Evolutionary conservation across 2,888 invertebrate species (phyloP).

Genomic region (Pelosia muscerda): DNA sequence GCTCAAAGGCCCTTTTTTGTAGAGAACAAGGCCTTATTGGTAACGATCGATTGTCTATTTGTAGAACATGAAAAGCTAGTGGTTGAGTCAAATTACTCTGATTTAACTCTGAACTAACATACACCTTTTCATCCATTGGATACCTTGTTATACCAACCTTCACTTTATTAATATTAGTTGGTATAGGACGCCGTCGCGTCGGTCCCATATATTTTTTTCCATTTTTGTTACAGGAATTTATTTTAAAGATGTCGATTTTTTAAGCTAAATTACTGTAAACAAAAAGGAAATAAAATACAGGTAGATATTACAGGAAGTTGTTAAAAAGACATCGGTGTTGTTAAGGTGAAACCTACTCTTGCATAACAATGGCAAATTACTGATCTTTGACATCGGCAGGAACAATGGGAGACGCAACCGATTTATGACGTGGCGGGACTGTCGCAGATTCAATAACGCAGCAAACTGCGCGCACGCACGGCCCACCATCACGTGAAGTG

Average conservation of each 20-base stretch:
- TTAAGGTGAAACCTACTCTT: conserved; percentile 53
- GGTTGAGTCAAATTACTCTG: too few relatives aligned
- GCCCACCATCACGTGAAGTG: conserved; percentile 61
- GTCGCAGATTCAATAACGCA: conserved; percentile 69
- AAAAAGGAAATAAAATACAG: conserved; percentile 18
- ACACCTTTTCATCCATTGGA: too few relatives aligned
- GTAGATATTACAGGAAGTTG: conserved; percentile 7
- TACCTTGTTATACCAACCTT: too few relatives aligned
- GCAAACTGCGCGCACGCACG: conserved; percentile 66
- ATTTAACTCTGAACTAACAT: too few relatives aligned
- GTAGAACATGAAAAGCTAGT: conserved; percentile 3
- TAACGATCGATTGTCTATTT: background rate
- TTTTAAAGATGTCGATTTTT: too few relatives aligned
- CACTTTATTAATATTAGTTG: too few relatives aligned
- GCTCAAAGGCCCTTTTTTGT: conserved; percentile 22
- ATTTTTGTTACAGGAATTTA: too few relatives aligned
- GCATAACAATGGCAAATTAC: conserved; percentile 82
- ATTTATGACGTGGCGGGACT: conserved; percentile 71
- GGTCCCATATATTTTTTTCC: too few relatives aligned
- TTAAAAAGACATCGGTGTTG: conserved; percentile 26
- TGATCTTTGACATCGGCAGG: conserved; percentile 83
- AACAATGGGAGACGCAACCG: conserved; percentile 79
- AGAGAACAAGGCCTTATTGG: conserved; percentile 18
- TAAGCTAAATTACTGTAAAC: too few relatives aligned
- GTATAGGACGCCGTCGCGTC: too few relatives aligned